These are phyloP conservation scores for Centropus bengalensis DNA, from an alignment of 2,113 vertebrate genomes.

Conservation along the genomic window DNA sequence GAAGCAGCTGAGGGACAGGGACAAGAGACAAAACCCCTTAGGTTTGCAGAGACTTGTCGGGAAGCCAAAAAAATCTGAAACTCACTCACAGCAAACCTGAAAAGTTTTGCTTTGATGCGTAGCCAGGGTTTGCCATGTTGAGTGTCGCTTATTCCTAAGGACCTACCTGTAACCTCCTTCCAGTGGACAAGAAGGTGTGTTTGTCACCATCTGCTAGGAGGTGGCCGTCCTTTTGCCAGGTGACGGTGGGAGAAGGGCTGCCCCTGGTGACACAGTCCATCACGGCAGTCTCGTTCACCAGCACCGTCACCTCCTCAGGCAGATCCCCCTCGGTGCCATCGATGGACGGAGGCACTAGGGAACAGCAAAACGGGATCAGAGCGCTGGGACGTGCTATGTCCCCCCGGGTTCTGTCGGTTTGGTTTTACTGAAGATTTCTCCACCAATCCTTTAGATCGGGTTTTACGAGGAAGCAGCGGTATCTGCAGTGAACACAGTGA, in stretches of 20 bases:
- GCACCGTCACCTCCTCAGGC: slow-evolving; percentile 86
- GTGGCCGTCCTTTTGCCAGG: slow-evolving; percentile 90
- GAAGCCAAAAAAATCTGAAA: background rate
- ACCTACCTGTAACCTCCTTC: slow-evolving; percentile 87
- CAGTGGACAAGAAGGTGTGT: slow-evolving; percentile 80
- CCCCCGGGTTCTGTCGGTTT: background rate
- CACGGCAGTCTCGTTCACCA: slow-evolving; percentile 77
- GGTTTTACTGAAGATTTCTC: background rate
- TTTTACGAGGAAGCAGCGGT: background rate
- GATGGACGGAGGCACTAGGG: slow-evolving; percentile 88
- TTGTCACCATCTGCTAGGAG: slow-evolving; percentile 71
- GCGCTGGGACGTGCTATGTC: background rate
- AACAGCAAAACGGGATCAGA: background rate
- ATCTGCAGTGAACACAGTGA: background rate
- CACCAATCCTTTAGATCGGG: background rate
- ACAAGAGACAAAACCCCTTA: background rate
- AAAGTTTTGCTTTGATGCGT: background rate
- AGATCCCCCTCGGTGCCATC: slow-evolving; percentile 75
- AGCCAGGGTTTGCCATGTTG: background rate
- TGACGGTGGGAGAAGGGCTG: slow-evolving; percentile 84
- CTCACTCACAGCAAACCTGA: background rate
- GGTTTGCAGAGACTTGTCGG: background rate
- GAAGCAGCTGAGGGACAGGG: background rate
- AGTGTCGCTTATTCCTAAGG: background rate
- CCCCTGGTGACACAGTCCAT: slow-evolving; percentile 87